Base-by-base conservation (phyloP, 2,113 vertebrate genomes). In the Colaptes auratus region DNA sequence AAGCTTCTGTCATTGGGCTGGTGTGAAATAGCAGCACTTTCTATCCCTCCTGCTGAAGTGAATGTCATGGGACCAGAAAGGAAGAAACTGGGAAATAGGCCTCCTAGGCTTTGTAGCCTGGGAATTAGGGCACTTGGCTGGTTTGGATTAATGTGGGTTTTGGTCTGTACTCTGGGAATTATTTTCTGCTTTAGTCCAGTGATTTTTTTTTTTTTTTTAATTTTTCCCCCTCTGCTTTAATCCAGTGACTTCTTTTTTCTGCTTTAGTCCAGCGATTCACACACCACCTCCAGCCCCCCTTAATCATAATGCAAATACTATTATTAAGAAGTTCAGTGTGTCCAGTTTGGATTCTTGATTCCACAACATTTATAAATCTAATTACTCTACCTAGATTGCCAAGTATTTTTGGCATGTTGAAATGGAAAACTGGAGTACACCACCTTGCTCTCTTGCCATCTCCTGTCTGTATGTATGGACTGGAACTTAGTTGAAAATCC, bases 401-500 rank as follows among this genome's bases (percentile, higher is more conserved):
- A 90, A 76, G 24, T 87, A 69, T 82, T 89, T 92, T 86, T 92
- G 86, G 61, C 81, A 36, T 63, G 81, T 66, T 63, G 70, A 55
- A 92, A 82, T 63, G 35, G 56, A 94, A 95, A 64, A 36, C 35
- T 76, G 21, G 69, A 84, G 19, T 52, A 28, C 69, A 23, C 12
- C 27, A 65, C 14, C 1, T 16, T 2, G 5, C 8, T 58, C 53
- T 72, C 77, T 92, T 2, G 0, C 58, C 50, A 19, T 75, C 76
- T 74, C 73, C 78, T 64, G 23, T 69, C 90, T 89, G 79, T 93
- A 66, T 85, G 59, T 59, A 82, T 30, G 28, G 55, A 86, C 87
- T 94, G 63, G 63, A 90, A 86, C 77, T 93, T 75, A 94, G 89
- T 95, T 95, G 94, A 95, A 95, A 95, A 89, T 96, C 95, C 78